A percentile compares a stretch with the other conserved stretches of the same genome.
These are phyloP conservation scores for Etheostoma nigrum DNA, from an alignment of 2,797 vertebrate species.

Conservation along the genomic window DNA sequence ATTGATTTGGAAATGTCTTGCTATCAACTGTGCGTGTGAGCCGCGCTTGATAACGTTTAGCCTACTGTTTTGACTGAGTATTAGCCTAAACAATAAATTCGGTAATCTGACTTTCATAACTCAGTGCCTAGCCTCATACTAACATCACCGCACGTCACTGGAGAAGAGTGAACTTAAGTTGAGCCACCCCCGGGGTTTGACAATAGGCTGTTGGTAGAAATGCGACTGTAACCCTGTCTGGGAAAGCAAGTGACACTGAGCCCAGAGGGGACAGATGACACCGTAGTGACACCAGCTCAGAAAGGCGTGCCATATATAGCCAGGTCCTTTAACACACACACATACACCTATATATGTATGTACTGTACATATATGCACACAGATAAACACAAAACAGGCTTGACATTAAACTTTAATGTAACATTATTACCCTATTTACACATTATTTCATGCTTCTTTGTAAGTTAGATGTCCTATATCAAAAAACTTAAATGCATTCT, in stretches of 20 bases:
- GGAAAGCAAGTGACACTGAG: slow-evolving; percentile 45
- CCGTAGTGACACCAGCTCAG: slow-evolving; percentile 20
- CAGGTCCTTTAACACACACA: slow-evolving; percentile 21
- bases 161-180: slow-evolving; percentile 37
- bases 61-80: too few species aligned
- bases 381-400: too few species aligned
- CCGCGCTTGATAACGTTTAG: too few species aligned
- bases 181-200: slow-evolving; percentile 40
- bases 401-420: not conserved
- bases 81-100: too few species aligned
- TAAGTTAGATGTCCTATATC: not conserved
- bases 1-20: too few species aligned
- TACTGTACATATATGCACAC: too few species aligned
- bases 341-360: too few species aligned
- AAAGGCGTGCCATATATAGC: slow-evolving; percentile 40
- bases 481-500: not conserved
- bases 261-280: slow-evolving; percentile 49
- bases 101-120: too few species aligned
- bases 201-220: slow-evolving; percentile 35
- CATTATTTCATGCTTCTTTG: not conserved
- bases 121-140: too few species aligned
- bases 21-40: too few species aligned
- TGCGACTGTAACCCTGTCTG: slow-evolving; percentile 39
- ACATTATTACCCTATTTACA: not conserved
- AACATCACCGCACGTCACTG: too few species aligned